phyloP scores from a whole-genome alignment of 2,888 invertebrate species.

The Euclidia mi region DNA sequence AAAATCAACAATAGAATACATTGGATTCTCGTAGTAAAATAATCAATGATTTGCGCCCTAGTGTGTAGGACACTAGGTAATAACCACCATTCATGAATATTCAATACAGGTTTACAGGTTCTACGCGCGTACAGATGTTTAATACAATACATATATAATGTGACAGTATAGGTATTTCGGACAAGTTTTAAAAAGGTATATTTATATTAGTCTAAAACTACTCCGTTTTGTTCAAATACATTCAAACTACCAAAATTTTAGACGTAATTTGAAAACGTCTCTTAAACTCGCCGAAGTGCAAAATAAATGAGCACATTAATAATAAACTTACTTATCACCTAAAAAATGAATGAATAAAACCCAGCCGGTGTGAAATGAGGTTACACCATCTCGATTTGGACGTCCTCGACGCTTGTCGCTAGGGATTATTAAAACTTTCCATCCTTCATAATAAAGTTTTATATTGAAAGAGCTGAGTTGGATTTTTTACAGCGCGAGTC shows the following conservation, averaged over 20 bases:
- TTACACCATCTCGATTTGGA: conserved; percentile 56
- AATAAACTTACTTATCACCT: conserved; percentile 58
- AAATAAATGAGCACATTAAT: conserved; percentile 55
- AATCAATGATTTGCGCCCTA: no score
- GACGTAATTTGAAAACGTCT: neutral
- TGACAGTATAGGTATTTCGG: no score
- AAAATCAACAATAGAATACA: no score
- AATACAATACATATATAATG: no score
- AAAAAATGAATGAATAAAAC: conserved; percentile 52
- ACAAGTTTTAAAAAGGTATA: no score
- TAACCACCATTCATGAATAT: no score
- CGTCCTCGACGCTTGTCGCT: conserved; percentile 64
- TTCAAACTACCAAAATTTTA: neutral
- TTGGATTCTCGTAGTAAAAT: no score
- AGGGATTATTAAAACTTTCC: conserved; percentile 80
- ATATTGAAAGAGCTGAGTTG: conserved; percentile 67
- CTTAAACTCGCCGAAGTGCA: conserved; percentile 23
- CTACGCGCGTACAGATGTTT: no score
- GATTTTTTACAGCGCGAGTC: conserved; percentile 59
- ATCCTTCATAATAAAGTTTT: conserved; percentile 71
- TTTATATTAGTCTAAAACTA: neutral
- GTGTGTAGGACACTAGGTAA: no score
- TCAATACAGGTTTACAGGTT: no score
- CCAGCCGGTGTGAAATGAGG: conserved; percentile 60
- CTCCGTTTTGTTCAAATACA: neutral